phyloP scores from a whole-genome alignment of 1,140 invertebrate genomes.

The Euschistus heros region DNA sequence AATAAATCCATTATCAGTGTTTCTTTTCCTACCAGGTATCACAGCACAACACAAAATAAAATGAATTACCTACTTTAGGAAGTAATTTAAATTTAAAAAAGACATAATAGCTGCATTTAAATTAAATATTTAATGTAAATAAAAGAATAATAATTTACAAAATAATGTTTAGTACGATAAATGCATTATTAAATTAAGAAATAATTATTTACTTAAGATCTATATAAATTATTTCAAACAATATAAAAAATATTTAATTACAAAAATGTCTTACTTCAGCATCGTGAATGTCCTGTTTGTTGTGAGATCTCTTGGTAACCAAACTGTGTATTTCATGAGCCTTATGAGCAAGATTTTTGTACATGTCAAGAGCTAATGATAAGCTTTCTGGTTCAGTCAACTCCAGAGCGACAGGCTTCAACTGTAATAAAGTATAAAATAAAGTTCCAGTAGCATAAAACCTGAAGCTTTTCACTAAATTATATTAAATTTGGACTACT shows the following conservation, averaged over 20 bases:
- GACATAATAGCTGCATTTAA: too few species aligned
- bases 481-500: conserved; percentile 1
- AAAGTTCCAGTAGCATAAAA: conserved; percentile 9
- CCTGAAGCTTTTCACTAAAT: background rate
- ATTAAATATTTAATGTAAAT: too few species aligned
- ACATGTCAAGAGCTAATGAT: conserved; percentile 58
- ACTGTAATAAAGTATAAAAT: conserved; percentile 16
- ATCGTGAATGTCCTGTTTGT: conserved; percentile 42
- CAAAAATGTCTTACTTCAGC: conserved; percentile 41
- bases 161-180: too few species aligned
- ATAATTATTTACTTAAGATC: background rate
- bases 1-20: too few species aligned
- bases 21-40: too few species aligned
- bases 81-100: background rate
- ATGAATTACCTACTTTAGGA: too few species aligned
- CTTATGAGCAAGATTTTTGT: conserved; percentile 56
- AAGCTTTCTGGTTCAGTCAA: conserved; percentile 41
- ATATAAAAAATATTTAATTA: background rate
- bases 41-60: too few species aligned
- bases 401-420: conserved; percentile 16
- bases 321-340: conserved; percentile 52
- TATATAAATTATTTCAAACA: background rate
- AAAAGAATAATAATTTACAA: too few species aligned
- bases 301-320: conserved; percentile 36
- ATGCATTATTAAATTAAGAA: too few species aligned